A percentile compares a stretch with the other conserved stretches of the same genome.
phyloP scores from a whole-genome alignment of 2,888 invertebrate genomes.

The Heliconius hortense region DNA sequence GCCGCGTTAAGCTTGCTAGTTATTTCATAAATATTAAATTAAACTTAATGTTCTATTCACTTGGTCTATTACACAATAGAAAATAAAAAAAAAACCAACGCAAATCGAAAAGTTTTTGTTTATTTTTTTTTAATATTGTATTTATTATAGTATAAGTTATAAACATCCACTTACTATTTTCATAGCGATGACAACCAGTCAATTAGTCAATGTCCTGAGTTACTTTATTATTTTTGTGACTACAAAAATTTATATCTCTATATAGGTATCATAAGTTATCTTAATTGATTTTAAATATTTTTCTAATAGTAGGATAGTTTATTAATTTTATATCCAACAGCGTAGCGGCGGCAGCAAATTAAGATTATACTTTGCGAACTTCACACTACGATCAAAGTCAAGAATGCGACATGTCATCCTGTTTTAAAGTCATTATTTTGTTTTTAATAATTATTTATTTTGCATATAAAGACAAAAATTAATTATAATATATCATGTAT shows the following conservation, averaged over 20 bases:
- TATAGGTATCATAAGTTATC: background rate
- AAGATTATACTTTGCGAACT: no score
- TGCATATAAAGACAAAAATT: no score
- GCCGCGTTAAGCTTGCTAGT: no score
- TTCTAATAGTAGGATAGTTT: background rate
- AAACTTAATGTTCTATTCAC: no score
- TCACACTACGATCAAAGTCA: no score
- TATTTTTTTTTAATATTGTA: background rate
- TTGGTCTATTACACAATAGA: background rate
- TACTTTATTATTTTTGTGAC: background rate
- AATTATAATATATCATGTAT: no score
- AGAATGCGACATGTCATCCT: no score
- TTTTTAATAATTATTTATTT: no score
- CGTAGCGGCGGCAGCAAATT: background rate
- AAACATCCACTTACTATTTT: background rate
- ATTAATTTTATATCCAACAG: background rate
- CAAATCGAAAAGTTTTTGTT: background rate
- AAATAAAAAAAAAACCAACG: background rate
- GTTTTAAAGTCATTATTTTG: no score
- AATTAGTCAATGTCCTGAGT: background rate
- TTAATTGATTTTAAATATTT: slow-evolving; percentile 14
- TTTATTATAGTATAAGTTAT: background rate
- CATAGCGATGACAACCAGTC: background rate
- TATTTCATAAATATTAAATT: no score
- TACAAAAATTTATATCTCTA: background rate